These are phyloP conservation scores for Premnoplex brunnescens DNA, from an alignment of 2,797 vertebrate species.

Conservation along the genomic window DNA sequence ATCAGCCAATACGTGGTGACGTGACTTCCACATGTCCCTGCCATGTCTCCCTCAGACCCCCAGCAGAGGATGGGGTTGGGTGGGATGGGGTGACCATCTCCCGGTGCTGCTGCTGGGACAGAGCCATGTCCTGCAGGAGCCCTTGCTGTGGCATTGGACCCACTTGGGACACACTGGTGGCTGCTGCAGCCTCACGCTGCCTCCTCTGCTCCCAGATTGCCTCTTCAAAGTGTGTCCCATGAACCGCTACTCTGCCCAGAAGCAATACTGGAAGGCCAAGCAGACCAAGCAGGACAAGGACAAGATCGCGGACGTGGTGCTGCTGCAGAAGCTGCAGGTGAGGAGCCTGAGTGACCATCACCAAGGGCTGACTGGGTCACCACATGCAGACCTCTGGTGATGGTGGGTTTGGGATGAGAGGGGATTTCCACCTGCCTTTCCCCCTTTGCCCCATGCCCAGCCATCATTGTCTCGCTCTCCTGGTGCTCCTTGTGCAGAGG, in stretches of 20 bases:
- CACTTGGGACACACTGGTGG: neutral
- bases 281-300: conserved; percentile 98
- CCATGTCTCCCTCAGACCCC: neutral
- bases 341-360: neutral
- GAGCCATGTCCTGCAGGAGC: neutral
- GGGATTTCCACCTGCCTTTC: neutral
- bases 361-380: fast-evolving
- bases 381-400: neutral
- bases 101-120: neutral
- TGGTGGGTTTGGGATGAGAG: neutral
- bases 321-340: conserved; percentile 97
- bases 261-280: conserved; percentile 98
- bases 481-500: neutral
- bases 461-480: neutral
- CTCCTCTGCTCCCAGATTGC: conserved; percentile 81
- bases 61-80: neutral
- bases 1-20: neutral
- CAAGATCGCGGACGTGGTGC: conserved; percentile 90
- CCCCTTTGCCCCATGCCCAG: neutral
- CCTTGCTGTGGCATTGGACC: fast-evolving
- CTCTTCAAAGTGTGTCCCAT: conserved; percentile 97
- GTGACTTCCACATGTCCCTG: neutral
- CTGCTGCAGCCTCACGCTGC: neutral
- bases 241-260: conserved; percentile 98
- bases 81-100: neutral